A percentile compares a stretch with the other conserved stretches of the same genome.
These are phyloP conservation scores for Reticulitermes lucifugus DNA, from an alignment of 2,888 invertebrate genomes.

Conservation along the genomic window DNA sequence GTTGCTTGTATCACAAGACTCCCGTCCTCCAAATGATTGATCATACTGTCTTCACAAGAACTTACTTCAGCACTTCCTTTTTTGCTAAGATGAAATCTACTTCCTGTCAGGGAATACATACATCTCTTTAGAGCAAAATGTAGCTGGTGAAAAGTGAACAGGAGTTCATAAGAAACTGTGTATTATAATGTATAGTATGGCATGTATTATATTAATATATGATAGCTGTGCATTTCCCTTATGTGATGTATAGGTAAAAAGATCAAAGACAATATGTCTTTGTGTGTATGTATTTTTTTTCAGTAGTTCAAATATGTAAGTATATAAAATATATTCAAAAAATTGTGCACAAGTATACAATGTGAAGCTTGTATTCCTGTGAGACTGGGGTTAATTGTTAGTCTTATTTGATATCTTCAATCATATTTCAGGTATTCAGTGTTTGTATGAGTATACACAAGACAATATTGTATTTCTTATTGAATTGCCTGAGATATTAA, in stretches of 20 bases:
- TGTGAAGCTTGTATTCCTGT: background rate
- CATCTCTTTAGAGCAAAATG: background rate
- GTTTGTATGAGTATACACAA: background rate
- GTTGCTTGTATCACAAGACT: background rate
- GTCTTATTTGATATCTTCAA: background rate
- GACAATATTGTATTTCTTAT: background rate
- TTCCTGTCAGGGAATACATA: background rate
- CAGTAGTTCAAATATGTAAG: slow-evolving; percentile 5
- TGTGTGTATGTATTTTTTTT: slow-evolving; percentile 21
- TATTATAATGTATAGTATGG: slow-evolving; percentile 45
- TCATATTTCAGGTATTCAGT: background rate
- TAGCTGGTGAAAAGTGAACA: slow-evolving; percentile 7
- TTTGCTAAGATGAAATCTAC: background rate
- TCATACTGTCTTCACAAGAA: background rate
- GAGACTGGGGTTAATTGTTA: background rate
- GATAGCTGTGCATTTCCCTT: slow-evolving; percentile 31
- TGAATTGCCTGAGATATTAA: background rate
- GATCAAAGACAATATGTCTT: slow-evolving; percentile 23
- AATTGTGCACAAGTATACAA: background rate
- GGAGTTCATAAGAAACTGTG: slow-evolving; percentile 26
- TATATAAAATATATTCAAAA: background rate
- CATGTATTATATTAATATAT: slow-evolving; percentile 30
- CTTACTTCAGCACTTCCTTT: background rate
- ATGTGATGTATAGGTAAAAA: slow-evolving; percentile 22
- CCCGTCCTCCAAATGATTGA: background rate